These are phyloP conservation scores for Anhinga rufa DNA, from an alignment of 2,113 vertebrate species.

Conservation along the genomic window DNA sequence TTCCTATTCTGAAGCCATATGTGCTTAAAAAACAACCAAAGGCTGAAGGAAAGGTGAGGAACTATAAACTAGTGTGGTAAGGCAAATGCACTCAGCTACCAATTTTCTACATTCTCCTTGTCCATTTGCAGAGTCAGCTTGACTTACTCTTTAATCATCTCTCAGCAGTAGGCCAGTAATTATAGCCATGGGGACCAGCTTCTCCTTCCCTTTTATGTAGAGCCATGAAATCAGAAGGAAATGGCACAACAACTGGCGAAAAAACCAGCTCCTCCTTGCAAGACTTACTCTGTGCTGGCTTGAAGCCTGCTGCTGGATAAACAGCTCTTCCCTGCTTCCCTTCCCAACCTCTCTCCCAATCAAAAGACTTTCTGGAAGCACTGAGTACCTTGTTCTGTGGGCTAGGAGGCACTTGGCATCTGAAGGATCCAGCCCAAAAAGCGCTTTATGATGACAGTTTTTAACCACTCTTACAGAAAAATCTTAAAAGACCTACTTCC, in stretches of 20 bases:
- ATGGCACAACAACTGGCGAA: not conserved
- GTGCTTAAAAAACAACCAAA: not conserved
- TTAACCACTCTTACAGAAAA: not conserved
- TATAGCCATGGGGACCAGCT: not conserved
- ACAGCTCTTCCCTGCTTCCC: not conserved
- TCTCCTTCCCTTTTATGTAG: not conserved
- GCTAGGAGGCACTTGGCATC: not conserved
- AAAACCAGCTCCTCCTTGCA: not conserved
- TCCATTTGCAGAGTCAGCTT: not conserved
- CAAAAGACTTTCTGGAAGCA: not conserved
- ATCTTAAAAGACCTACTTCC: not conserved
- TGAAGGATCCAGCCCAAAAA: not conserved
- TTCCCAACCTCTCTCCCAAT: not conserved
- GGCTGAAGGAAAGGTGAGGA: not conserved
- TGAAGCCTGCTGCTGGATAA: not conserved
- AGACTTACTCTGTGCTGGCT: not conserved
- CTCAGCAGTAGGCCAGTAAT: not conserved
- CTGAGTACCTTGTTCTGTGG: not conserved
- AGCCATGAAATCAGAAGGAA: conserved; percentile 14
- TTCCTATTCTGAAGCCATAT: not conserved
- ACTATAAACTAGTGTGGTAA: not conserved
- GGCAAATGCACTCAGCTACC: not conserved
- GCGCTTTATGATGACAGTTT: not conserved
- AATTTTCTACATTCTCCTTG: conserved; percentile 1
- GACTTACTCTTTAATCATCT: conserved; percentile 4